phyloP scores from a whole-genome alignment of 2,113 vertebrate genomes.

The Microcebus lehilahytsara region DNA sequence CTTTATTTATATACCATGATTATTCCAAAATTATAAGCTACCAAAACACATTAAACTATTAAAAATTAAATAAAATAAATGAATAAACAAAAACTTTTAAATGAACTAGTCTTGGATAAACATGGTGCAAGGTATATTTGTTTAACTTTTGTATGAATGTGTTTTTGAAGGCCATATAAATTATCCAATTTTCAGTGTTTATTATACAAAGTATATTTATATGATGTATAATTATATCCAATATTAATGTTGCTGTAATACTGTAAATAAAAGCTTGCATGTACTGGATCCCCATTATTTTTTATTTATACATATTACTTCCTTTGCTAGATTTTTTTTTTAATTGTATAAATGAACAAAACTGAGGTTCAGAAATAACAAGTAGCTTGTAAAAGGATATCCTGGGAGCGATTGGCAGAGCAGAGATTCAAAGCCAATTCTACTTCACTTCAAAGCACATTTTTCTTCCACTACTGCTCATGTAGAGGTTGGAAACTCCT shows the following conservation, averaged over 20 bases:
- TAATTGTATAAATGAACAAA: constrained; percentile 30
- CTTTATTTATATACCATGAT: background rate
- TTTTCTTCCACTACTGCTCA: background rate
- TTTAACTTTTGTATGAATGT: background rate
- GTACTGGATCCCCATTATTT: background rate
- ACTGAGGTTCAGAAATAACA: constrained; percentile 1
- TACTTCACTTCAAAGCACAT: background rate
- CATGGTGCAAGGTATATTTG: background rate
- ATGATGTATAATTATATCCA: background rate
- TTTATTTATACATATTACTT: background rate
- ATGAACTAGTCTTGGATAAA: background rate
- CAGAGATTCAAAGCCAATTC: background rate
- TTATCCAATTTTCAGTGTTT: background rate
- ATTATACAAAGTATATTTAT: background rate
- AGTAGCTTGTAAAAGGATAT: background rate
- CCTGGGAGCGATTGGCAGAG: background rate
- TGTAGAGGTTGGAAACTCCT: background rate
- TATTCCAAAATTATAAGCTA: constrained; percentile 14
- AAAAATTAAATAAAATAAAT: constrained; percentile 35
- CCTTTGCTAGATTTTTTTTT: background rate
- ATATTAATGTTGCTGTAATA: background rate
- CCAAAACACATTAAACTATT: background rate
- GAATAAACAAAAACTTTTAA: constrained; percentile 37
- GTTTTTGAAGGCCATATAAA: background rate
- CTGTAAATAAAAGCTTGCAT: constrained; percentile 7